Base-by-base conservation (phyloP, 2,888 invertebrate species). In the Parthenolecanium corni region DNA sequence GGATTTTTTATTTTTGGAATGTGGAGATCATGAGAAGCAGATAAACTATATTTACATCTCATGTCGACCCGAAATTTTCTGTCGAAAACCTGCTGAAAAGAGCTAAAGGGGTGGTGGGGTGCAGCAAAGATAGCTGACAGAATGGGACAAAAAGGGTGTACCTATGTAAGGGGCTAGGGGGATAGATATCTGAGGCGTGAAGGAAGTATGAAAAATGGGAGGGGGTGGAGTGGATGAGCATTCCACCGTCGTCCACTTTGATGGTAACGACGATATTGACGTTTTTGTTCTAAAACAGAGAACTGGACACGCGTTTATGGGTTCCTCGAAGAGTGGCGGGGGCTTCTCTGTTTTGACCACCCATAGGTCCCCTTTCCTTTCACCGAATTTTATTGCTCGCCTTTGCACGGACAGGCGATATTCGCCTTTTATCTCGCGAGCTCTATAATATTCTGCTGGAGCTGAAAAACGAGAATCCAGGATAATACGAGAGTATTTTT, bases 261-360 rank as follows among this genome's bases (percentile, higher is more conserved):
- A 57, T 57, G 46, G 57, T 57, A 57, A 57, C 57, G 44, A 57
- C 57, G 57, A 57, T 57, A 57, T 57, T 57, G 57, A 57, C 57
- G 57, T 57, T 57, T 57, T 57, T 57, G 57, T 57, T 57, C 57
- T 46, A 57, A 57, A 57, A 57, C 57, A 46, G 46, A 56, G 56
- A 24, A 44, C 44, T 57, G 57, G 57, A 57, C 46, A 57, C 57
- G 57, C 57, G 49, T 49, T 49, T 49, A 49, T 49, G 49, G 49
- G 18, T 49, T 21, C 49, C 21, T 49, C 11, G 21, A 44, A 49
- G 49, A 49, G 49, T 16, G 46, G 40, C 12, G 20, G 16, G 46
- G 18, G 16, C 14, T 42, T 42, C 14, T 42, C 14, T 42, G 4
- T 42, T 42, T 42, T 42, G 4, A 16, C 18, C 18, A 16, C n/a